These are phyloP conservation scores for Metallyticus violacea DNA, from an alignment of 2,888 invertebrate genomes.

Conservation along the genomic window DNA sequence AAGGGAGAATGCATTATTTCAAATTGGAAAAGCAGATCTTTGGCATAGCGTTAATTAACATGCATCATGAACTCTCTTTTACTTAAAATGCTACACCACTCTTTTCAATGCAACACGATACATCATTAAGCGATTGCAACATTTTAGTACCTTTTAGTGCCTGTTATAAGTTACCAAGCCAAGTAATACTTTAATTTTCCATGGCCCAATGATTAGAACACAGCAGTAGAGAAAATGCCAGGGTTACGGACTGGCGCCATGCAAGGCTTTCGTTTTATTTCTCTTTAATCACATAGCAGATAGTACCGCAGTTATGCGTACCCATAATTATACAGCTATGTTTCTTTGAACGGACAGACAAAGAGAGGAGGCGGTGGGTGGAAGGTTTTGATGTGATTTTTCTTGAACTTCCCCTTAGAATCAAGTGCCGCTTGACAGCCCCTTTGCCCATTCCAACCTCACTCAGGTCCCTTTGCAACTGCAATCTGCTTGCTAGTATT, in stretches of 20 bases:
- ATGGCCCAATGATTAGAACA: not conserved
- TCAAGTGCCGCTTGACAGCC: not conserved
- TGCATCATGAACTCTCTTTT: too few relatives aligned
- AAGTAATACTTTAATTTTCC: too few relatives aligned
- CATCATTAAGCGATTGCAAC: too few relatives aligned
- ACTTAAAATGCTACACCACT: too few relatives aligned
- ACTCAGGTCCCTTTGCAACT: not conserved
- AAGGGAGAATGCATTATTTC: too few relatives aligned
- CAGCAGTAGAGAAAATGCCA: not conserved
- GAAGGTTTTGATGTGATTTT: constrained; percentile 7
- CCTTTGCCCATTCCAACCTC: constrained; percentile 9
- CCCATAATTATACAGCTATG: not conserved
- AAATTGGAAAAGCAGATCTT: too few relatives aligned
- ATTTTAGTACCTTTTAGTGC: too few relatives aligned
- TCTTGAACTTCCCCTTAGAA: not conserved
- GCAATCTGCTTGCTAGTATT: too few relatives aligned
- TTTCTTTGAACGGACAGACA: not conserved
- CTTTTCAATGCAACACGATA: too few relatives aligned
- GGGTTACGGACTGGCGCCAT: not conserved
- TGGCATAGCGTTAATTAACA: too few relatives aligned
- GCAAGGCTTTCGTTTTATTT: not conserved
- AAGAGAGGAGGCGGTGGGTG: not conserved
- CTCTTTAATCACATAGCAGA: constrained; percentile 1
- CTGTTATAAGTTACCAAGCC: too few relatives aligned
- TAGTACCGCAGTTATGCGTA: not conserved